Conservation (phyloP, 2,113 vertebrate genomes). For the Cavia porcellus region DNA sequence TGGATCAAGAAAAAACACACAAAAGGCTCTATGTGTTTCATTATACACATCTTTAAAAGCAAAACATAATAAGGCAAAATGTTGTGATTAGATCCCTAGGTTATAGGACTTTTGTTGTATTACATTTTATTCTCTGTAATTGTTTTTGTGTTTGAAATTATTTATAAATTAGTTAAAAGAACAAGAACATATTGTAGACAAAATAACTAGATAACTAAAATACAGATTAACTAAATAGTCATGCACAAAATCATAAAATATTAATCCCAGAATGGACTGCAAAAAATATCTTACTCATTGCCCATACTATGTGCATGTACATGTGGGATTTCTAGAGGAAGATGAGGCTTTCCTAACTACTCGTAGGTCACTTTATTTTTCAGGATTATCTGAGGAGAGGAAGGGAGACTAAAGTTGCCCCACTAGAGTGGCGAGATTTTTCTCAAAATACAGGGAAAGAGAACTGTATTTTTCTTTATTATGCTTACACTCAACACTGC, state of each 20-base stretch:
- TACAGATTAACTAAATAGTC: neutral
- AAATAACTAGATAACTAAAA: neutral
- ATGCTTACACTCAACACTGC: neutral
- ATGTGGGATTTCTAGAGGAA: neutral
- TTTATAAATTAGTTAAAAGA: conserved; percentile 3
- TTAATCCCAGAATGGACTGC: neutral
- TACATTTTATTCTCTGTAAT: neutral
- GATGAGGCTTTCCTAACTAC: too few relatives aligned
- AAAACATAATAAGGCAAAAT: neutral
- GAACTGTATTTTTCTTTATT: neutral
- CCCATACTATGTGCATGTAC: neutral
- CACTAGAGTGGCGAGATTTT: neutral
- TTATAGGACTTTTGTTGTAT: neutral
- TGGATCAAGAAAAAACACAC: neutral
- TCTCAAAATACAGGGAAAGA: neutral
- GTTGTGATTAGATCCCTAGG: neutral
- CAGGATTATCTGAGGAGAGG: neutral
- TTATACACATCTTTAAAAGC: neutral
- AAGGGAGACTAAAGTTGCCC: neutral
- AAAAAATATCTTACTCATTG: neutral
- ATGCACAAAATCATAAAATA: neutral
- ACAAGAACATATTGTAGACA: neutral
- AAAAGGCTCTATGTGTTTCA: neutral
- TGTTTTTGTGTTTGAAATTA: neutral
- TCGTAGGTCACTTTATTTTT: neutral